phyloP scores from a whole-genome alignment of 37 sponge, comb jelly and placozoan genomes.

The Oscarella lobularis region DNA sequence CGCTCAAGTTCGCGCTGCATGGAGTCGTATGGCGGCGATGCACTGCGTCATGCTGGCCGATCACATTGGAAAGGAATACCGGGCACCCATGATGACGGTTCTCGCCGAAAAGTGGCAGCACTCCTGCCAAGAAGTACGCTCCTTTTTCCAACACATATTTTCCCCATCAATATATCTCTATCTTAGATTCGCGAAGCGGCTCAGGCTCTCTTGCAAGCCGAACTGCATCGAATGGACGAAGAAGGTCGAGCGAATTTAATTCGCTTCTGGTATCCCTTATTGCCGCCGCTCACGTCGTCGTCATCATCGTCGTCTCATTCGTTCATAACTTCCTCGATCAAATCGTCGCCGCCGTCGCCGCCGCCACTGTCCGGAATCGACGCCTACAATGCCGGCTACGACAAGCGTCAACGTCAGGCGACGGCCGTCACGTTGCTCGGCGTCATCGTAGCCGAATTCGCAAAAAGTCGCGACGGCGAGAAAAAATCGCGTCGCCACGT shows the following conservation, averaged over 20 bases:
- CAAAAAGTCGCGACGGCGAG: not conserved
- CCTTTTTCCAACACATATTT: not conserved
- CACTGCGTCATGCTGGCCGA: conserved; percentile 93
- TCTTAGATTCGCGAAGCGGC: conserved; percentile 79
- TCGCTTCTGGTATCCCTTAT: conserved; percentile 39
- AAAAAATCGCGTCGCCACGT: not conserved
- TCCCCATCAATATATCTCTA: not conserved
- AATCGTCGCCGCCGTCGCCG: not conserved
- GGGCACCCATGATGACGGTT: conserved; percentile 68
- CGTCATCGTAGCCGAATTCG: conserved; percentile 83
- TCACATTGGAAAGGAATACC: conserved; percentile 61
- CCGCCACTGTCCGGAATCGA: too few relatives aligned
- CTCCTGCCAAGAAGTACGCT: conserved; percentile 57
- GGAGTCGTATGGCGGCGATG: conserved; percentile 81
- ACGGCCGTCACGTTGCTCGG: conserved; percentile 82
- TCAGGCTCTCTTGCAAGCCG: conserved; percentile 74
- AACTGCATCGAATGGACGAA: conserved; percentile 48
- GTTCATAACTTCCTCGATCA: not conserved
- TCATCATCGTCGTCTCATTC: not conserved
- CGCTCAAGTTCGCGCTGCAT: conserved; percentile 46
- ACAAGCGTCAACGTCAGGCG: conserved; percentile 43
- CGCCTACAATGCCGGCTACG: not conserved
- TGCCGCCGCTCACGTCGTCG: conserved; percentile 30
- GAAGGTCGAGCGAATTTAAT: conserved; percentile 41
- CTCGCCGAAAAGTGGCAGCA: conserved; percentile 63